Base-by-base conservation (phyloP, 2,113 vertebrate genomes). In the Limanda limanda region DNA sequence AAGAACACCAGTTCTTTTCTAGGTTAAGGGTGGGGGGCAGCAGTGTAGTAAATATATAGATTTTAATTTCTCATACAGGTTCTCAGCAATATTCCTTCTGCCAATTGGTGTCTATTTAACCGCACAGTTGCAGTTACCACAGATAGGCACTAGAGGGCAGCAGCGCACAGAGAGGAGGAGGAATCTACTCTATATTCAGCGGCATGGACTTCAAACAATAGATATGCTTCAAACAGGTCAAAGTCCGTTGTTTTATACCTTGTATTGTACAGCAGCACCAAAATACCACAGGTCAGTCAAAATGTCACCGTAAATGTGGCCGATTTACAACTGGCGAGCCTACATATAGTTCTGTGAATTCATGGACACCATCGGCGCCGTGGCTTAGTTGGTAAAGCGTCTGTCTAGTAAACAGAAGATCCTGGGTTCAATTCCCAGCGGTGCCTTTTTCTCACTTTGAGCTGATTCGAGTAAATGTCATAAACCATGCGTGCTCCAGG, bases 121-220 rank as follows among this genome's bases (percentile, higher is more conserved):
- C 51, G 17, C 15, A 23, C n/a, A 47, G 27, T 48, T 56, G 23
- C 75, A 81, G 27, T 79, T 86, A 21, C 37, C 7, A 15, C 14
- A 42, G 3, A 47, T 2, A 57, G 12, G 0, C 91, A 85, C 81
- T 71, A 89, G 91, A 89, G 84, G 81, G 87, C 88, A 85, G 88
- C 87, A 89, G 42, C 54, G 47, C 67, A 67, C 35, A 52, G 2
- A 20, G 23, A 78, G 3, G 5, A 45, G 27, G 18, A 66, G 17
- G 14, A 10, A 10, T 51, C 20, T 12, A 21, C 11, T 70, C 5
- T 47, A 18, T 15, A 20, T 48, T 13, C 20, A 25, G 13, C 27
- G 17, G 13, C 3, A 9, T 52, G 17, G 25, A 67, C 51, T 25
- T 63, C 20, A 54, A 57, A 37, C 17, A 55, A n/a, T n/a, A n/a